phyloP scores from a whole-genome alignment of 2,113 vertebrate genomes.

The Nyctibius bracteatus region DNA sequence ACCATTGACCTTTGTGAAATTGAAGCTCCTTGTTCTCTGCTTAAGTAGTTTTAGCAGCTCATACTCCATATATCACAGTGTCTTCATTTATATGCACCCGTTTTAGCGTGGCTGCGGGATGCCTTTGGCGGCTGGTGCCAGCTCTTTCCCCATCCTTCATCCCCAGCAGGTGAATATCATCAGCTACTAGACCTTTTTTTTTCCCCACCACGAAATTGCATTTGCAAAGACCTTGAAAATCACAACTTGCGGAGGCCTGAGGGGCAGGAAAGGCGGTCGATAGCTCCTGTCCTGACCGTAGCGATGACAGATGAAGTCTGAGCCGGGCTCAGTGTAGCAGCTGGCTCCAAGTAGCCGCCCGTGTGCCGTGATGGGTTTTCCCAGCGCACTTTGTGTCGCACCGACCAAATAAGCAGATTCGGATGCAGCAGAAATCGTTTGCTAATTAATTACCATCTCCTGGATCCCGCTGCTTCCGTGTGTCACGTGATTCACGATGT shows the following conservation, averaged over 20 bases:
- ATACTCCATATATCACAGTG: background rate
- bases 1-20: background rate
- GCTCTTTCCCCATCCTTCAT: background rate
- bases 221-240: background rate
- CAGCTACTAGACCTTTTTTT: background rate
- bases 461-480: background rate
- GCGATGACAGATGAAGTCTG: background rate
- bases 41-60: background rate
- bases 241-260: background rate
- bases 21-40: background rate
- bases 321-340: background rate
- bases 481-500: background rate
- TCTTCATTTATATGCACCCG: background rate
- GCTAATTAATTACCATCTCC: background rate
- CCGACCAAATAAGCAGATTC: accelerated
- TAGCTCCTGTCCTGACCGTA: background rate
- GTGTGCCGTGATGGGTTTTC: background rate
- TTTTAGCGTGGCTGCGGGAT: background rate
- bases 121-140: background rate
- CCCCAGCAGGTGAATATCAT: background rate
- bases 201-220: accelerated
- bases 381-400: background rate
- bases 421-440: background rate
- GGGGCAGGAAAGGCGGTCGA: background rate
- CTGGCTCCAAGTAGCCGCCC: accelerated